Conservation (phyloP, 2,888 invertebrate genomes). For the Diarsia mendica region DNA sequence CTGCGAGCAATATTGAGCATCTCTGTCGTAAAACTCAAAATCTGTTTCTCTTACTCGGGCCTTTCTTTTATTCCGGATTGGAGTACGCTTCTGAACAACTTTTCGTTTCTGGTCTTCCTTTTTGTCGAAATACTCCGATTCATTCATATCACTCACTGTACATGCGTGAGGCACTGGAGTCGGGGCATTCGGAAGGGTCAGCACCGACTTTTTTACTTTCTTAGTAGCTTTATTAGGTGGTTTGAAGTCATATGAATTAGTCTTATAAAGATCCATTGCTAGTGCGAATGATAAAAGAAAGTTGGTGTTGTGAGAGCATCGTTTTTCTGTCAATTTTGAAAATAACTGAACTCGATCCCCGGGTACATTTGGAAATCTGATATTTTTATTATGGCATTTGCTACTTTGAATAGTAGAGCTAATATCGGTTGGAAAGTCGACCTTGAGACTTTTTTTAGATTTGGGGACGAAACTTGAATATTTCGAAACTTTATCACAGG, state of each 20-base stretch:
- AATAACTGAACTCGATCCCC: conserved; percentile 75
- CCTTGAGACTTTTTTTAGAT: conserved; percentile 67
- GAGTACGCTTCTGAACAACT: conserved; percentile 73
- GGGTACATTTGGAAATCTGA: conserved; percentile 76
- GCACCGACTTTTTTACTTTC: conserved; percentile 82
- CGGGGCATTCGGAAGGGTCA: conserved; percentile 81
- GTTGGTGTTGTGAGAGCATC: conserved; percentile 73
- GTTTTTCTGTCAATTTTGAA: conserved; percentile 79
- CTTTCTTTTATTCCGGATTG: conserved; percentile 66
- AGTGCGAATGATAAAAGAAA: conserved; percentile 78
- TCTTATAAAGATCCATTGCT: conserved; percentile 81
- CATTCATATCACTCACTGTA: conserved; percentile 85
- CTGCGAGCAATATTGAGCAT: conserved; percentile 77
- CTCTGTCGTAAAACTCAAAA: conserved; percentile 77
- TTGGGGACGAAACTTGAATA: conserved; percentile 64
- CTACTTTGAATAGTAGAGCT: conserved; percentile 63
- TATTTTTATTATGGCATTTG: conserved; percentile 66
- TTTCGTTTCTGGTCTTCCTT: conserved; percentile 64
- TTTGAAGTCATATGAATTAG: conserved; percentile 84
- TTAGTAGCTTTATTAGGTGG: conserved; percentile 70
- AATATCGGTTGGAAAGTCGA: conserved; percentile 66
- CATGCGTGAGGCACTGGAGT: conserved; percentile 74
- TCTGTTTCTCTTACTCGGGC: conserved; percentile 67
- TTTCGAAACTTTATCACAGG: conserved; percentile 65
- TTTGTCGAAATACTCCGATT: conserved; percentile 79